Evolutionary conservation across 2,888 invertebrate genomes (phyloP).

Genomic region (Psylliodes chrysocephalus): DNA sequence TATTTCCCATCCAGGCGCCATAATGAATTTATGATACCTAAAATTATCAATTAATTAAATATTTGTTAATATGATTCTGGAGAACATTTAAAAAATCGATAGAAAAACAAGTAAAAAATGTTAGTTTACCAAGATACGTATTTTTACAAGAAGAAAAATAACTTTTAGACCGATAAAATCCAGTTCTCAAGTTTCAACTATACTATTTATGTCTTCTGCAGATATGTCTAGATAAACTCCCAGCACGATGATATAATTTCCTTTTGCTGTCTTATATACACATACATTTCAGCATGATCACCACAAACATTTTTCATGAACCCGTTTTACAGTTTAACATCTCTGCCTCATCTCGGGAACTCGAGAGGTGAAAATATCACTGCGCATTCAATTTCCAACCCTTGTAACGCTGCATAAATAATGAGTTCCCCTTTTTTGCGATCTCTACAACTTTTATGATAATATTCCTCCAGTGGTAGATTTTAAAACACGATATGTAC

Average conservation of each 20-base stretch:
- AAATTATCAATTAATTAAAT: too few species aligned
- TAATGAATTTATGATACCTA: too few species aligned
- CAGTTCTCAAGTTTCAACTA: too few species aligned
- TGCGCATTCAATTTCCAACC: slow-evolving; percentile 25
- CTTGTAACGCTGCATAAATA: slow-evolving; percentile 27
- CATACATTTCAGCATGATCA: not conserved
- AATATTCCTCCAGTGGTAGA: slow-evolving; percentile 26
- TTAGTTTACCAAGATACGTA: too few species aligned
- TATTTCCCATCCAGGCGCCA: too few species aligned
- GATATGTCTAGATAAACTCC: too few species aligned
- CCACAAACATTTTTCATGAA: slow-evolving; percentile 17
- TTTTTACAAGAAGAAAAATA: too few species aligned
- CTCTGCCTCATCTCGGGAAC: slow-evolving; percentile 6
- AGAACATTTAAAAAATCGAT: too few species aligned
- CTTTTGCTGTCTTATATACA: not conserved
- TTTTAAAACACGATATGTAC: slow-evolving; percentile 22
- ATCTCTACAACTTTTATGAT: slow-evolving; percentile 29
- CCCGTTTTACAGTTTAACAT: not conserved
- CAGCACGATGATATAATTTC: not conserved
- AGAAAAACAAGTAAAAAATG: too few species aligned
- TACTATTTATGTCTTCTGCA: too few species aligned
- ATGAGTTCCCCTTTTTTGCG: slow-evolving; percentile 24
- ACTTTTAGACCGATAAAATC: too few species aligned
- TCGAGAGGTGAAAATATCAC: slow-evolving; percentile 15
- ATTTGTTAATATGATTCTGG: too few species aligned